A percentile compares a stretch with the other conserved stretches of the same genome.
Evolutionary conservation across 2,113 vertebrate genomes (phyloP).

Genomic region (Elgaria multicarinata): DNA sequence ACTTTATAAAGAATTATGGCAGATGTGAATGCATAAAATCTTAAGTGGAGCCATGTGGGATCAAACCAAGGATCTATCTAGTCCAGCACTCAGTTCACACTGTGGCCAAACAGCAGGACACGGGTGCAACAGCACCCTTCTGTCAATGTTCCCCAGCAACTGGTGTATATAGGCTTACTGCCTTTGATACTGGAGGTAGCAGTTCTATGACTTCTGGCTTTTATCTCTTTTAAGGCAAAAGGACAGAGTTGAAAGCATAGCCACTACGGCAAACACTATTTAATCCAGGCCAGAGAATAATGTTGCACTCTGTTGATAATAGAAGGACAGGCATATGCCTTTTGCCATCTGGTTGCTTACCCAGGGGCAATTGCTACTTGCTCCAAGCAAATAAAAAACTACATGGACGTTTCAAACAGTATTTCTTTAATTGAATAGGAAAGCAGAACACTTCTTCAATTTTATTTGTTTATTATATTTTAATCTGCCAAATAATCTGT

Average conservation of each 20-base stretch:
- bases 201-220: background rate
- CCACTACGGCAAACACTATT: background rate
- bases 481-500: background rate
- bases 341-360: background rate
- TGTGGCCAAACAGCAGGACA: too few relatives aligned
- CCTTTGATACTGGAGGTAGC: too few relatives aligned
- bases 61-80: too few relatives aligned
- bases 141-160: too few relatives aligned
- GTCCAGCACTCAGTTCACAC: too few relatives aligned
- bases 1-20: background rate
- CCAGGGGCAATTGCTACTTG: background rate
- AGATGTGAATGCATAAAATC: background rate
- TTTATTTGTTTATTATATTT: background rate
- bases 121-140: too few relatives aligned
- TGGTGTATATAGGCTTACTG: too few relatives aligned
- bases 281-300: background rate
- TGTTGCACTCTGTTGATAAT: background rate
- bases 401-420: background rate
- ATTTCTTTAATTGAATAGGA: background rate
- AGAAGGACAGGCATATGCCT: background rate
- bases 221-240: background rate
- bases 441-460: background rate
- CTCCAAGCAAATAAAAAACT: background rate
- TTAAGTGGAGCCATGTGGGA: too few relatives aligned
- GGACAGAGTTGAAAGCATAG: background rate